Evolutionary conservation across 2,113 vertebrate genomes (phyloP), one percentile per base, ranked within the genome.

Genomic region (Chaetorhynchus papuensis): DNA sequence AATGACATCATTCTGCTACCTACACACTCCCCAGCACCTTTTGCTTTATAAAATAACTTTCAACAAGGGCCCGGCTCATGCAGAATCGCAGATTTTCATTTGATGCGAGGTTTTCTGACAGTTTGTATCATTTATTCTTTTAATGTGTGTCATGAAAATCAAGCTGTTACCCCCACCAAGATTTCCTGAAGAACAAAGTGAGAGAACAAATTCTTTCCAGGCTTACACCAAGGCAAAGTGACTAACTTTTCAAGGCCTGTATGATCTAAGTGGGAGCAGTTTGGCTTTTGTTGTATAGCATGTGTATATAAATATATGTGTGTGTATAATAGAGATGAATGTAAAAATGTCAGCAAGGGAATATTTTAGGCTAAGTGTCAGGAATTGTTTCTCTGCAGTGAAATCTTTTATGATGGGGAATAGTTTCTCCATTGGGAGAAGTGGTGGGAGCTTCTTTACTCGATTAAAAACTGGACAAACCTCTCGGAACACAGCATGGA

Each of bases 331-430:
- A 74, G 59, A 90, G 68, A 76, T 50, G n/a, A 96, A 90, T 84
- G 70, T 74, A 78, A 90, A 91, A 88, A 86, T 59, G 65, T 81
- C 84, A 88, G 64, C 82, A 87, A 88, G 93, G 87, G 87, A 89
- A 69, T 96, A 78, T 83, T 93, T 94, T 90, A 83, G 81, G 31
- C 80, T 60, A n/a, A 42, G 45, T 71, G 52, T 89, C 66, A 91
- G 91, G 79, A 87, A 81, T 86, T 76, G 42, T 88, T 96, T 71
- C 82, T 93, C 77, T 95, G 75, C 54, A 53, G 39, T 85, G 74
- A 87, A 84, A 82, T 89, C 45, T 90, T 96, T 95, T 83, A 93
- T 60, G 93, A 49, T 60, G 19, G 39, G 49, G 74, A 87, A 50
- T 28, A 60, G 30, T 91, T 80, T 72, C 52, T 44, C 72, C 33